These are phyloP conservation scores for Megaustenia siamemsis DNA, from an alignment of 2,888 invertebrate species.

Conservation along the genomic window DNA sequence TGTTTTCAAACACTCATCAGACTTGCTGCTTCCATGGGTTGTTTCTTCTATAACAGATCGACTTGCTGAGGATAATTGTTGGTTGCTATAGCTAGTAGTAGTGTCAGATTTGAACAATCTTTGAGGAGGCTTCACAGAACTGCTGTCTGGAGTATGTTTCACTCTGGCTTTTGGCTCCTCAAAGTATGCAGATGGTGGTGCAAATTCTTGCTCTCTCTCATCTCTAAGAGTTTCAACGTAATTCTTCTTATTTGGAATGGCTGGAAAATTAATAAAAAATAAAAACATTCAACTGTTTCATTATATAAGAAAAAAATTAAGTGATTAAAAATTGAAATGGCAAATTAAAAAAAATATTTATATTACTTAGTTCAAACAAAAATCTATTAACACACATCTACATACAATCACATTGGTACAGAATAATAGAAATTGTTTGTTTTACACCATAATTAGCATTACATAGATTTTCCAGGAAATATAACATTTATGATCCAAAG, in stretches of 20 bases:
- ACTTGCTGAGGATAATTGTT: constrained; percentile 3
- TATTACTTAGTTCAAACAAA: no score
- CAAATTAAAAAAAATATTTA: no score
- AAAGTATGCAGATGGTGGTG: constrained; percentile 70
- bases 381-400: no score
- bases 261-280: constrained; percentile 21
- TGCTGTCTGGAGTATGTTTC: not conserved
- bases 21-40: not conserved
- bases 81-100: constrained; percentile 3
- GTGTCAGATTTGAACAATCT: not conserved
- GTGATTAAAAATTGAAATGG: no score
- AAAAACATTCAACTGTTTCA: no score
- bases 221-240: constrained; percentile 67
- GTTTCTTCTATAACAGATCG: not conserved
- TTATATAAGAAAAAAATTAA: no score
- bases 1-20: not conserved
- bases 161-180: constrained; percentile 41
- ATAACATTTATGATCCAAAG: no score
- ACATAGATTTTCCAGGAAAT: no score
- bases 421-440: no score
- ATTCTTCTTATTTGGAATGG: constrained; percentile 7
- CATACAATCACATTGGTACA: no score
- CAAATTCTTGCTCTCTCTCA: constrained; percentile 71
- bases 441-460: no score
- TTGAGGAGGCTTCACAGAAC: not conserved